Evolutionary conservation across 1,140 invertebrate species (phyloP).

Genomic region (Cydia fagiglandana): DNA sequence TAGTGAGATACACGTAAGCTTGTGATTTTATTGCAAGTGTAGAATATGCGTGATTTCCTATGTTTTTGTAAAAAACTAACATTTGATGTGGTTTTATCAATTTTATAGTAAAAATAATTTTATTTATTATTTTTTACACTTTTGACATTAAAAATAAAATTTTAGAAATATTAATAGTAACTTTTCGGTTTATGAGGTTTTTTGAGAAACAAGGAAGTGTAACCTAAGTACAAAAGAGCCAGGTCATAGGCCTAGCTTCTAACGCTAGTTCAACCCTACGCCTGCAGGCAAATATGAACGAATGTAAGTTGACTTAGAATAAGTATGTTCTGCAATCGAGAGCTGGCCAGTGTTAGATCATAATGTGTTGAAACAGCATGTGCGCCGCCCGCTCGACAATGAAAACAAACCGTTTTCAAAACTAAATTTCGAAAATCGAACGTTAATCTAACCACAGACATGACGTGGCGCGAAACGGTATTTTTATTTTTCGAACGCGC

Average conservation of each 20-base stretch:
- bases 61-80: too few relatives aligned
- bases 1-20: not conserved
- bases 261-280: conserved; percentile 72
- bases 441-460: conserved; percentile 13
- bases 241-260: conserved; percentile 47
- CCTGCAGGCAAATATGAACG: conserved; percentile 79
- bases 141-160: not conserved
- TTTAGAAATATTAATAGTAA: not conserved
- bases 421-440: conserved; percentile 47
- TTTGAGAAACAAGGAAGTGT: not conserved
- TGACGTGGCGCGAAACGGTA: conserved; percentile 26
- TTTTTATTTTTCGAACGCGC: conserved; percentile 32
- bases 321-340: conserved; percentile 78
- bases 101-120: not conserved
- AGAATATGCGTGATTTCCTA: not conserved
- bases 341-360: conserved; percentile 78
- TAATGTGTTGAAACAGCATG: conserved; percentile 78
- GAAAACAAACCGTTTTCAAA: conserved; percentile 65
- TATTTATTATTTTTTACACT: not conserved
- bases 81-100: too few relatives aligned
- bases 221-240: not conserved
- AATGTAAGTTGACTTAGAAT: conserved; percentile 80
- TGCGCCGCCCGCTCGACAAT: conserved; percentile 66
- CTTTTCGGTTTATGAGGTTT: not conserved
- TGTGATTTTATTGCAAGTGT: not conserved